Conservation (phyloP, 2,888 invertebrate genomes). For the Scaptomyza caliginosa region DNA sequence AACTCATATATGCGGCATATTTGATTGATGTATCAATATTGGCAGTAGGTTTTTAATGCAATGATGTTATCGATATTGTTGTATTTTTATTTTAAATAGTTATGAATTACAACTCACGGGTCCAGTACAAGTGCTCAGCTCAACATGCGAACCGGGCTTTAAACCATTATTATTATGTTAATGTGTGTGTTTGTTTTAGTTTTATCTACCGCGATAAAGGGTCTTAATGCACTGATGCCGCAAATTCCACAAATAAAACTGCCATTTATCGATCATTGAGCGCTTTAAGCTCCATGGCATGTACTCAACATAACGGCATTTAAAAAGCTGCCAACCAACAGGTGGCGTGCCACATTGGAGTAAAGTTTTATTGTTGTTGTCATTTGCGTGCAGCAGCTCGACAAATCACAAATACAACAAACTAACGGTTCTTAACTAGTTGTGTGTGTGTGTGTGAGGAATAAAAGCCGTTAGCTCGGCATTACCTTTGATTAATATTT, state of each 20-base stretch:
- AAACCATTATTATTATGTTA: slow-evolving; percentile 5
- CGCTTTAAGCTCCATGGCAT: slow-evolving; percentile 19
- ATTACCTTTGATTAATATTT: slow-evolving; percentile 55
- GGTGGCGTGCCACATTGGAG: slow-evolving; percentile 48
- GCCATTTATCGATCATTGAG: slow-evolving; percentile 45
- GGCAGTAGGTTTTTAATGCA: no score
- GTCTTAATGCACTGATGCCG: slow-evolving; percentile 5
- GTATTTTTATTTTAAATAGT: not conserved
- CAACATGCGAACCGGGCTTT: not conserved
- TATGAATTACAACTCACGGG: not conserved
- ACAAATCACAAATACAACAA: slow-evolving; percentile 49
- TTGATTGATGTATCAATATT: not conserved
- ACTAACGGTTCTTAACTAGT: not conserved
- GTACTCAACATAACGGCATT: slow-evolving; percentile 16
- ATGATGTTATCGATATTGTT: not conserved
- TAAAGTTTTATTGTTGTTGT: slow-evolving; percentile 17
- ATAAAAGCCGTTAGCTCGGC: slow-evolving; percentile 15
- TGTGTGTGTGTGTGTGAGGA: not conserved
- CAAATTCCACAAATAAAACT: slow-evolving; percentile 24
- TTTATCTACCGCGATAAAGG: slow-evolving; percentile 32
- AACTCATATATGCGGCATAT: no score
- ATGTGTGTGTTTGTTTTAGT: not conserved
- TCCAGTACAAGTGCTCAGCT: slow-evolving; percentile 8
- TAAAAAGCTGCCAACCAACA: slow-evolving; percentile 42
- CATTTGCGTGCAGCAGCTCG: slow-evolving; percentile 43